Evolutionary conservation across 2,113 vertebrate genomes (phyloP).

Genomic region (Forbesichthys agassizii): DNA sequence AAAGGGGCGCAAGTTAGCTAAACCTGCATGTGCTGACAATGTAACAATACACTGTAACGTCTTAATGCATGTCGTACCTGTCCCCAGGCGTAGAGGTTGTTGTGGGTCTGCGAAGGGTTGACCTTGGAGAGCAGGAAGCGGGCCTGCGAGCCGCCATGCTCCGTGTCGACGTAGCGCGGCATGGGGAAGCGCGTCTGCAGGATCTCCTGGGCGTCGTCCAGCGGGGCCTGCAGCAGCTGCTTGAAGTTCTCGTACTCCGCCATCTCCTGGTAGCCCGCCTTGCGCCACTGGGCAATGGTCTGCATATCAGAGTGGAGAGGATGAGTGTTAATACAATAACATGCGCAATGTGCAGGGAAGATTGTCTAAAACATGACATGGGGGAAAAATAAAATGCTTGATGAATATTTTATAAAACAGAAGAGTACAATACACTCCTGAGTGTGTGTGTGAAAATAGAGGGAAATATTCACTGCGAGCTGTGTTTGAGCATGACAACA

Average conservation of each 20-base stretch:
- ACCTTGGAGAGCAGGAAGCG: conserved; percentile 97
- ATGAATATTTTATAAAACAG: neutral
- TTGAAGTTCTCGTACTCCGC: conserved; percentile 97
- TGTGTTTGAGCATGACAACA: neutral
- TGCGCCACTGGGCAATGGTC: conserved; percentile 96
- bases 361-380: neutral
- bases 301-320: conserved; percentile 39
- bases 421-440: neutral
- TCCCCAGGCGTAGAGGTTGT: conserved; percentile 94
- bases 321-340: neutral
- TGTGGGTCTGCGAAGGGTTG: conserved; percentile 98
- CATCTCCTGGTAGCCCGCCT: conserved; percentile 96
- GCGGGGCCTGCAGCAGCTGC: conserved; percentile 91
- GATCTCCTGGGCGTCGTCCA: conserved; percentile 96
- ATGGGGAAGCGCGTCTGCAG: conserved; percentile 92
- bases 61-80: conserved; percentile 78
- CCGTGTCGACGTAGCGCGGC: conserved; percentile 93
- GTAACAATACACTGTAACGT: too few relatives aligned
- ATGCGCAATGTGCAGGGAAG: neutral
- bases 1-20: too few relatives aligned
- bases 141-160: conserved; percentile 89
- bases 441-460: neutral
- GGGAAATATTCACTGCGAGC: neutral
- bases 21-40: too few relatives aligned
- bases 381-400: neutral